phyloP scores from a whole-genome alignment of 2,113 vertebrate species.

The Prietella phreatophila region DNA sequence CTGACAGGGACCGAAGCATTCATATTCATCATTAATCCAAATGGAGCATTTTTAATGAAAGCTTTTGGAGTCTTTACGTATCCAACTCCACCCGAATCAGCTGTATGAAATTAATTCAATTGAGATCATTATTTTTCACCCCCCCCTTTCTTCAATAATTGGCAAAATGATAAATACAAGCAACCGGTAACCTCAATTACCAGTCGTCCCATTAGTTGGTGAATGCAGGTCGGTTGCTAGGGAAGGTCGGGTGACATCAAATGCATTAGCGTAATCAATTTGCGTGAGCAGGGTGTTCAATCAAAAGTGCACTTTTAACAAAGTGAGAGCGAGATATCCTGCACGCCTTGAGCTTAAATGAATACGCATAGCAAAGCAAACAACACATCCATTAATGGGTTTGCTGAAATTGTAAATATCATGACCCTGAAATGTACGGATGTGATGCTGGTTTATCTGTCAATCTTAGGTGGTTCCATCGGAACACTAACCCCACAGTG shows the following conservation, averaged over 20 bases:
- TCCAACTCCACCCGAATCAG: conserved; percentile 23
- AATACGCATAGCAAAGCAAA: not conserved
- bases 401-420: not conserved
- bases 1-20: conserved; percentile 27
- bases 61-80: conserved; percentile 7
- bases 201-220: conserved; percentile 50
- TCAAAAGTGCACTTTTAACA: conserved; percentile 32
- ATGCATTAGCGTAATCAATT: conserved; percentile 41
- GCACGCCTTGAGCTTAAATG: not conserved
- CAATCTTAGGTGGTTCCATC: not conserved
- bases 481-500: not conserved
- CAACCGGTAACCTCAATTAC: conserved; percentile 59
- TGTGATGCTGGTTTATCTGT: not conserved
- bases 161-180: conserved; percentile 55
- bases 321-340: not conserved
- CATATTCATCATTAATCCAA: conserved; percentile 40
- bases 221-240: conserved; percentile 55
- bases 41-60: conserved; percentile 36
- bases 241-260: conserved; percentile 41
- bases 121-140: conserved; percentile 1
- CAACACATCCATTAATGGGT: conserved; percentile 1
- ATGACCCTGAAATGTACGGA: not conserved
- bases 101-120: conserved; percentile 44
- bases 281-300: conserved; percentile 1
- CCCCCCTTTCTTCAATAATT: conserved; percentile 9